Evolutionary conservation across 2,113 vertebrate genomes (phyloP).

Genomic region (Psilopogon haemacephalus): DNA sequence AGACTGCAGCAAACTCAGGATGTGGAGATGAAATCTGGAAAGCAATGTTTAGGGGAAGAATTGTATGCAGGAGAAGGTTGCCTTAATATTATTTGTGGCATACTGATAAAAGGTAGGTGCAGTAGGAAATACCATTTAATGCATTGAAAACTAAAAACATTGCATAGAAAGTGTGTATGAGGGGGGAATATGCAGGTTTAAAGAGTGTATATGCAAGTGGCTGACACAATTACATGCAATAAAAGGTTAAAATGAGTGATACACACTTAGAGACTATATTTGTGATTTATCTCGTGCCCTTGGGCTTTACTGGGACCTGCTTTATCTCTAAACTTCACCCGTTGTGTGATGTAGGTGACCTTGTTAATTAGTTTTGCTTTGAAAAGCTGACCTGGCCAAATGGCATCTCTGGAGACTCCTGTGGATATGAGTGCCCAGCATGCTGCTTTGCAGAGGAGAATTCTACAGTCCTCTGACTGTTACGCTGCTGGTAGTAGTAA

Average conservation of each 20-base stretch:
- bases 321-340: not conserved
- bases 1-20: not conserved
- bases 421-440: not conserved
- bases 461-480: not conserved
- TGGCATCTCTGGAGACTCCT: not conserved
- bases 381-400: not conserved
- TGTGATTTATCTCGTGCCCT: not conserved
- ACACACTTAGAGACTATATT: not conserved
- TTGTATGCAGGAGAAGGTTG: not conserved
- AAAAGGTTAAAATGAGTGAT: not conserved
- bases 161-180: not conserved
- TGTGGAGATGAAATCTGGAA: not conserved
- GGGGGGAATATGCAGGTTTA: not conserved
- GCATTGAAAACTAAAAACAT: not conserved
- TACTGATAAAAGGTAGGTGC: not conserved
- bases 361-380: not conserved
- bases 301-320: not conserved
- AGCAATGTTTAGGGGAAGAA: not conserved
- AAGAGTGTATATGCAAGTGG: not conserved
- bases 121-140: not conserved
- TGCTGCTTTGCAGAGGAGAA: not conserved
- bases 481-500: too few species aligned
- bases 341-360: not conserved
- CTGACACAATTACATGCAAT: not conserved
- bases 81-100: not conserved